phyloP scores from a whole-genome alignment of 2,113 vertebrate genomes.

The Spheniscus mendiculus region DNA sequence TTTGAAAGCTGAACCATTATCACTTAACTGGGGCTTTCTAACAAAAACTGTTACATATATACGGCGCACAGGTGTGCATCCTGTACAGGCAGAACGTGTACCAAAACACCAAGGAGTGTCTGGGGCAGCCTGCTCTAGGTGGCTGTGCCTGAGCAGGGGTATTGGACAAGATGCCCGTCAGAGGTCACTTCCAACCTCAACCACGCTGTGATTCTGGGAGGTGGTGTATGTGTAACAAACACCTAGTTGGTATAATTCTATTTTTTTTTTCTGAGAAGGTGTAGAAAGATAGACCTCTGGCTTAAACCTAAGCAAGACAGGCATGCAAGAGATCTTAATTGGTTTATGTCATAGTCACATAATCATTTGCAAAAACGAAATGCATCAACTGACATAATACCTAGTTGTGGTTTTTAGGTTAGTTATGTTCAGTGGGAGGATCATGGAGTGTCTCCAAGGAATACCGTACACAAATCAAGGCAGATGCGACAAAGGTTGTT shows the following conservation, averaged over 20 bases:
- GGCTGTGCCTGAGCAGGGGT: neutral
- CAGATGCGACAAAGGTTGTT: neutral
- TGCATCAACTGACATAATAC: neutral
- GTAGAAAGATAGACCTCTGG: neutral
- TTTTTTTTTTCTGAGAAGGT: neutral
- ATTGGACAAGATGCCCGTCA: neutral
- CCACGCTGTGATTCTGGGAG: neutral
- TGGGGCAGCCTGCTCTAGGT: neutral
- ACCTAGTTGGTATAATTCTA: fast-evolving
- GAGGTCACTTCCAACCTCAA: neutral
- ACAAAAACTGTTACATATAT: fast-evolving
- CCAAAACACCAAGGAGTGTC: neutral
- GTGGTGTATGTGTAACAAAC: neutral
- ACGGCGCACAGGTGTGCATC: neutral
- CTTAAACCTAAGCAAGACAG: neutral
- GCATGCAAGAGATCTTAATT: neutral
- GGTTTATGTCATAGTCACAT: neutral
- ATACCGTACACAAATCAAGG: neutral
- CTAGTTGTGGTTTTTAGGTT: neutral
- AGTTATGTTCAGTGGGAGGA: neutral
- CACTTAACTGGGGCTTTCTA: neutral
- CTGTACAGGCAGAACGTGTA: fast-evolving
- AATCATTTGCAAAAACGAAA: neutral
- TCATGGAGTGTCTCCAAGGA: neutral
- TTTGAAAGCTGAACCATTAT: neutral